Conservation (phyloP, 2,797 vertebrate species). For the Melanotaenia maccullochi region DNA sequence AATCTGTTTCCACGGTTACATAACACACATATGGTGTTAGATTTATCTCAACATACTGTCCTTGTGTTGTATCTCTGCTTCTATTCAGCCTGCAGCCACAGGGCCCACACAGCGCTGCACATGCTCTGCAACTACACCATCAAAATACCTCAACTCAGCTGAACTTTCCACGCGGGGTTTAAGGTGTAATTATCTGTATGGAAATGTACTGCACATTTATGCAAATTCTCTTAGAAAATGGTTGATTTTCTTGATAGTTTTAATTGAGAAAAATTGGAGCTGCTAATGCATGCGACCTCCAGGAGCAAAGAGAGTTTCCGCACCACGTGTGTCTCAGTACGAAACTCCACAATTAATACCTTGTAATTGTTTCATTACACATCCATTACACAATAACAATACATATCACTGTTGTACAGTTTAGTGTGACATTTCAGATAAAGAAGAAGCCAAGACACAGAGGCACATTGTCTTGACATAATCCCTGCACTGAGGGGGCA, state of each 20-base stretch:
- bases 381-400: slow-evolving; percentile 64
- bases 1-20: slow-evolving; percentile 46
- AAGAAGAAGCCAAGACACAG: slow-evolving; percentile 47
- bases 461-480: slow-evolving; percentile 59
- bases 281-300: not conserved
- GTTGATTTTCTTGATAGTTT: no score
- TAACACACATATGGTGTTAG: slow-evolving; percentile 51
- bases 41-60: slow-evolving; percentile 38
- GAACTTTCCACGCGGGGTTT: not conserved
- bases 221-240: slow-evolving; percentile 1
- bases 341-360: slow-evolving; percentile 40
- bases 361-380: slow-evolving; percentile 66
- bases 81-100: slow-evolving; percentile 38
- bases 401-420: slow-evolving; percentile 45
- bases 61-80: slow-evolving; percentile 43
- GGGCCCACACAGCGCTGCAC: not conserved
- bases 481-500: slow-evolving; percentile 60
- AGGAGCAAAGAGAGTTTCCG: not conserved
- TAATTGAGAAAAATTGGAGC: not conserved
- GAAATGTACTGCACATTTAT: not conserved
- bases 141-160: not conserved
- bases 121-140: not conserved
- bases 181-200: not conserved
- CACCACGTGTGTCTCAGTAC: not conserved
- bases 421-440: slow-evolving; percentile 65